Evolutionary conservation across 37 sponge, comb jelly and placozoan species (phyloP).

Genomic region (Trichoplax adhaerens): DNA sequence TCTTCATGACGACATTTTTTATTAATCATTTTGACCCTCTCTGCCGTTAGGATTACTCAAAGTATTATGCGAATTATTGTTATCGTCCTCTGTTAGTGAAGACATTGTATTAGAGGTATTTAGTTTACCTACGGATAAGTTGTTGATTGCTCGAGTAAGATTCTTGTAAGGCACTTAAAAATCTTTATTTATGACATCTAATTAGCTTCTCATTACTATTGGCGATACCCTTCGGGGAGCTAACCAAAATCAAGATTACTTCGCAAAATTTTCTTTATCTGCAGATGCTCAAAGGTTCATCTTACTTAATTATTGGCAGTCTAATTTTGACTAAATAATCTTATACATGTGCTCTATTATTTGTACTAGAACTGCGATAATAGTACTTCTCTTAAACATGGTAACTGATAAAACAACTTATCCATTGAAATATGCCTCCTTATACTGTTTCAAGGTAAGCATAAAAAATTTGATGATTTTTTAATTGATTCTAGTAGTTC

Average conservation of each 20-base stretch:
- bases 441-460: slow-evolving; percentile 68
- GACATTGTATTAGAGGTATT: too few species aligned
- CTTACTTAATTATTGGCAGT: too few species aligned
- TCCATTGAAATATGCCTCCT: slow-evolving; percentile 45
- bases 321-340: too few species aligned
- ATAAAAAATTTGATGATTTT: not conserved
- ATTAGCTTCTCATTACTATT: slow-evolving; percentile 5
- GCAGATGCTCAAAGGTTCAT: not conserved
- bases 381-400: slow-evolving; percentile 78
- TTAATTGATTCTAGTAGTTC: not conserved
- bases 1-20: too few species aligned
- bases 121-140: too few species aligned
- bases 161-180: too few species aligned
- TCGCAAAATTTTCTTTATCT: slow-evolving; percentile 1
- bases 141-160: too few species aligned
- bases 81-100: slow-evolving; percentile 11
- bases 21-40: too few species aligned
- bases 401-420: slow-evolving; percentile 77
- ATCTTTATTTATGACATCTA: not conserved
- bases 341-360: too few species aligned
- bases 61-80: slow-evolving; percentile 43
- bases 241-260: slow-evolving; percentile 15
- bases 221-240: slow-evolving; percentile 16
- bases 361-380: slow-evolving; percentile 29
- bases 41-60: slow-evolving; percentile 16